phyloP scores from a whole-genome alignment of 53 echinoderm and acorn worm genomes.

The Antedon mediterranea region DNA sequence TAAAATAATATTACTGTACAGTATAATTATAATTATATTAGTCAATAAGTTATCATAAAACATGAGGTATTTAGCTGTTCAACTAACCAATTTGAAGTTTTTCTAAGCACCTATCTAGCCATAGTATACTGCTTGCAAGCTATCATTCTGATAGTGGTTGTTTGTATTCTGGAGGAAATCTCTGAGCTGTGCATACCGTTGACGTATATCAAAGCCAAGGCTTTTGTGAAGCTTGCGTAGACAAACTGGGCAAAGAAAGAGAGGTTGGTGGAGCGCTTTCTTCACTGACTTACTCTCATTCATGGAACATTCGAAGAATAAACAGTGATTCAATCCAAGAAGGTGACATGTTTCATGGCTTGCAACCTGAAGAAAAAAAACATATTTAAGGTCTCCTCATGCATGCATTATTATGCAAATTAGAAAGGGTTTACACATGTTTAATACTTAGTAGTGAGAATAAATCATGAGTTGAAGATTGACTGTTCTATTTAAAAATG shows the following conservation, averaged over 20 bases:
- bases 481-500: too few species aligned
- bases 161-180: slow-evolving; percentile 34
- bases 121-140: slow-evolving; percentile 23
- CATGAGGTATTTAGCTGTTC: too few species aligned
- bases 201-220: slow-evolving; percentile 43
- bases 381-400: too few species aligned
- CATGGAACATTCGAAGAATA: slow-evolving; percentile 91
- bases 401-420: too few species aligned
- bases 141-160: slow-evolving; percentile 33
- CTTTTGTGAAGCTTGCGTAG: slow-evolving; percentile 80
- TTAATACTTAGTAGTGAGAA: too few species aligned
- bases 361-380: slow-evolving; percentile 41
- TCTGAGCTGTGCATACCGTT: slow-evolving; percentile 36
- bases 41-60: too few species aligned
- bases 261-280: slow-evolving; percentile 60
- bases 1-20: too few species aligned
- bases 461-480: too few species aligned
- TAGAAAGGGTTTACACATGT: too few species aligned
- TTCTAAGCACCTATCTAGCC: slow-evolving; percentile 37
- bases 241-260: slow-evolving; percentile 81
- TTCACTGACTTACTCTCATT: slow-evolving; percentile 63
- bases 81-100: not conserved
- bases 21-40: too few species aligned
- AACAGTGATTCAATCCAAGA: slow-evolving; percentile 77
- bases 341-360: slow-evolving; percentile 85